Conservation (phyloP, 1,140 invertebrate genomes). For the Pentalonia nigronervosa region DNA sequence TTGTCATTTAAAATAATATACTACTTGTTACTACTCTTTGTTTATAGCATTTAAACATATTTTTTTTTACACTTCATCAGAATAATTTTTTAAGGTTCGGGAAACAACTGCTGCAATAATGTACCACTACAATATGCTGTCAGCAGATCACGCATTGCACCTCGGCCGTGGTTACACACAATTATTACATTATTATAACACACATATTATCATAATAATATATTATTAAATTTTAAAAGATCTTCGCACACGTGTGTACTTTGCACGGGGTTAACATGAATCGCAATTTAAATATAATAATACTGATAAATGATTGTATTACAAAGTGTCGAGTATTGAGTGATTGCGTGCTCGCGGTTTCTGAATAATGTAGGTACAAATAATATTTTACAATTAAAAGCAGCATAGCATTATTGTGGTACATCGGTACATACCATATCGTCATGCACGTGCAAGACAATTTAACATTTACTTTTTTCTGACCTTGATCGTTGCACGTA, state of each 20-base stretch:
- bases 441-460: neutral
- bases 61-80: neutral
- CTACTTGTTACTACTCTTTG: neutral
- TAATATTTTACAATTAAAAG: neutral
- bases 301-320: neutral
- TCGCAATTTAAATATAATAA: neutral
- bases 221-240: neutral
- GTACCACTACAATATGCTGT: neutral
- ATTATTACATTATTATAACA: neutral
- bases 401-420: neutral
- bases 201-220: no score
- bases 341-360: neutral
- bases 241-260: neutral
- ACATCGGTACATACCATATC: neutral
- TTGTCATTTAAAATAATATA: neutral
- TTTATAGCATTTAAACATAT: neutral
- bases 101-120: neutral
- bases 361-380: neutral
- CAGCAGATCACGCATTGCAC: no score
- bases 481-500: neutral
- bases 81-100: neutral
- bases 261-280: neutral
- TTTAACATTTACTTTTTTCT: slow-evolving; percentile 29
- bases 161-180: neutral
- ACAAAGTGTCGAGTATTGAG: neutral